Evolutionary conservation across 2,888 invertebrate species (phyloP).

Genomic region (Andrena bicolor): DNA sequence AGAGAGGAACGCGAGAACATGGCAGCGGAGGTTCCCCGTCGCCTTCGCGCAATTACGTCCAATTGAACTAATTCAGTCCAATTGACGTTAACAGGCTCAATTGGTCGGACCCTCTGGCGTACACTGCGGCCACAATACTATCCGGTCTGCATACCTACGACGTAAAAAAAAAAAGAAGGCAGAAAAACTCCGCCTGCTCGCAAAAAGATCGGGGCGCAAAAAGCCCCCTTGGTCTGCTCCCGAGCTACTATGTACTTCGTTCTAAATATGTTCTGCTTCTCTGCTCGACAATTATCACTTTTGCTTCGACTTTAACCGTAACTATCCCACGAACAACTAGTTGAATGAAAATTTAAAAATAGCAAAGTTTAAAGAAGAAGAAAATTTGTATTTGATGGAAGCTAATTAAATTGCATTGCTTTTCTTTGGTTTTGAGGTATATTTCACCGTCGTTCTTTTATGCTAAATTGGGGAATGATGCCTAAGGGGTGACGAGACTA

Average conservation of each 20-base stretch:
- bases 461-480: too few relatives aligned
- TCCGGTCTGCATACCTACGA: constrained; percentile 69
- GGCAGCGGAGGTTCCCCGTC: constrained; percentile 82
- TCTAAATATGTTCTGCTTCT: constrained; percentile 29
- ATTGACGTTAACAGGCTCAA: constrained; percentile 84
- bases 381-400: neutral
- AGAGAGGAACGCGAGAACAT: constrained; percentile 66
- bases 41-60: constrained; percentile 83
- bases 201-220: constrained; percentile 35
- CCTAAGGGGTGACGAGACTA: too few relatives aligned
- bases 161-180: constrained; percentile 58
- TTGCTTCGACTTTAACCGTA: neutral
- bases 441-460: too few relatives aligned
- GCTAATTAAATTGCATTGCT: neutral
- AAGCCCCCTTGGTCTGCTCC: constrained; percentile 6
- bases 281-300: neutral
- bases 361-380: neutral
- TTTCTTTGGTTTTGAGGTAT: too few relatives aligned
- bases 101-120: constrained; percentile 74
- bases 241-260: constrained; percentile 3
- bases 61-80: constrained; percentile 84
- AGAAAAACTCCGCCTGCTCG: constrained; percentile 31
- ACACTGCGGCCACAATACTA: constrained; percentile 69
- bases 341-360: neutral
- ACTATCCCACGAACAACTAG: neutral